These are phyloP conservation scores for Biston betularia DNA, from an alignment of 2,888 invertebrate genomes.

Conservation along the genomic window DNA sequence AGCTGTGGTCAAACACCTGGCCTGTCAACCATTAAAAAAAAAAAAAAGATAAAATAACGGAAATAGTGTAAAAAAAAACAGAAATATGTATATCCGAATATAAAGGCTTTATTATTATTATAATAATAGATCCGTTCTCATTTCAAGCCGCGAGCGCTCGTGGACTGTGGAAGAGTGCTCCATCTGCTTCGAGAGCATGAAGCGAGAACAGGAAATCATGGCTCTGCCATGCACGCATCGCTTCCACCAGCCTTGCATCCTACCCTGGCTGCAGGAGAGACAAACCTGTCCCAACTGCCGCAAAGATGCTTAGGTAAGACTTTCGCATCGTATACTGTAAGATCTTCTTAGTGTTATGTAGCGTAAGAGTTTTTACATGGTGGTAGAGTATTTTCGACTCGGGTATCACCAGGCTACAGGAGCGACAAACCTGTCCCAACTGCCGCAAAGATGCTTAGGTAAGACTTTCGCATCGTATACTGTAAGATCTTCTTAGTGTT, in stretches of 20 bases:
- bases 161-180: constrained; percentile 77
- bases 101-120: no score
- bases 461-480: neutral
- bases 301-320: constrained; percentile 55
- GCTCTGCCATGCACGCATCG: constrained; percentile 72
- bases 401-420: constrained; percentile 65
- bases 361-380: neutral
- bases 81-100: no score
- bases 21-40: no score
- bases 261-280: constrained; percentile 76
- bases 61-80: no score
- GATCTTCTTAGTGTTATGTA: neutral
- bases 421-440: constrained; percentile 76
- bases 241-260: constrained; percentile 75
- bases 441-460: constrained; percentile 67
- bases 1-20: no score
- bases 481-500: neutral
- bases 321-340: neutral
- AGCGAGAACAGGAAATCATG: constrained; percentile 64
- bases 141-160: constrained; percentile 68
- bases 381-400: neutral
- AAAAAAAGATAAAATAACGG: no score
- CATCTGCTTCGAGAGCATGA: constrained; percentile 78
- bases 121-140: neutral
- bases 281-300: constrained; percentile 79